phyloP scores from a whole-genome alignment of 1,140 invertebrate genomes.

The Macrocentrus cingulum region DNA sequence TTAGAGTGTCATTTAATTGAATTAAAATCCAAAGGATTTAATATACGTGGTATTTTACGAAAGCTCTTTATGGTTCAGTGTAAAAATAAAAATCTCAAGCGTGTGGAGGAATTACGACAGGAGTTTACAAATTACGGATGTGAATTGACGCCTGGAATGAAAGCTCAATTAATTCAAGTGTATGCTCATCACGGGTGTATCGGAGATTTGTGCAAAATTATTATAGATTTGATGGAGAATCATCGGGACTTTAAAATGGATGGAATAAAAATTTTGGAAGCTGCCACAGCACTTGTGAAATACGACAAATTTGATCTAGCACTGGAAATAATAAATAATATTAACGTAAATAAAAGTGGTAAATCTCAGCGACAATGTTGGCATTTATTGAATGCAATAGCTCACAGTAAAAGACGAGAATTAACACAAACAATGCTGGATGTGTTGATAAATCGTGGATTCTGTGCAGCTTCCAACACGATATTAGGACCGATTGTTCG shows the following conservation, averaged over 20 bases:
- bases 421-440: constrained; percentile 54
- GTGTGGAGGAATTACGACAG: constrained; percentile 54
- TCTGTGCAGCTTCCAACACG: constrained; percentile 55
- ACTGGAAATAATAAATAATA: constrained; percentile 52
- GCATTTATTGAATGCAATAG: constrained; percentile 56
- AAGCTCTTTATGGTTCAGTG: constrained; percentile 59
- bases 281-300: constrained; percentile 58
- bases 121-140: constrained; percentile 56
- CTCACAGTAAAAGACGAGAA: constrained; percentile 39
- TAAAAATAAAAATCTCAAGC: constrained; percentile 51
- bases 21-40: constrained; percentile 60
- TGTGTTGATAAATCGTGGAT: constrained; percentile 51
- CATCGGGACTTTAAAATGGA: constrained; percentile 59
- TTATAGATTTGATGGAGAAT: constrained; percentile 53
- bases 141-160: constrained; percentile 60
- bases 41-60: constrained; percentile 60
- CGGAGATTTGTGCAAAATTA: constrained; percentile 52
- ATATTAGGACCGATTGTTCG: constrained; percentile 59
- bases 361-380: constrained; percentile 49
- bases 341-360: constrained; percentile 43
- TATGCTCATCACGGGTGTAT: constrained; percentile 57
- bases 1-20: constrained; percentile 60
- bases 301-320: constrained; percentile 55
- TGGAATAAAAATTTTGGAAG: constrained; percentile 62
- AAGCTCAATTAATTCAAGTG: constrained; percentile 58